Percentiles rank a stretch among this genome's conserved stretches.
Evolutionary conservation across 2,113 vertebrate species (phyloP).

Genomic region (Origma solitaria): DNA sequence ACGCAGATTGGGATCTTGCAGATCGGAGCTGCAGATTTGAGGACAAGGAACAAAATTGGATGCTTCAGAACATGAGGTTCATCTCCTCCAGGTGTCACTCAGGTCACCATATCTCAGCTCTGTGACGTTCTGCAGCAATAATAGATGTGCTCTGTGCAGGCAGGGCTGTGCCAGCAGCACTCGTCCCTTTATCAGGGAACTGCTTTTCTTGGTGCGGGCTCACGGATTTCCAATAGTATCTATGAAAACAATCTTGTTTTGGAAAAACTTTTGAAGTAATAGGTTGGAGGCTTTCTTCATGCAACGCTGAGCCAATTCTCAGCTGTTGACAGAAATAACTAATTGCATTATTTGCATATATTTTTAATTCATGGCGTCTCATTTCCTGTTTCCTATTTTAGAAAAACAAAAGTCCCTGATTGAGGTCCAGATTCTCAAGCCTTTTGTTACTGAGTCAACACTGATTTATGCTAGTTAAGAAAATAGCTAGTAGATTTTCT

Average conservation of each 20-base stretch:
- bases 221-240: background rate
- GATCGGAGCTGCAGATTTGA: background rate
- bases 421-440: background rate
- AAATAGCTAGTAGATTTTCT: fast-evolving
- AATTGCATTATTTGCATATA: background rate
- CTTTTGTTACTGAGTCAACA: background rate
- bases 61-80: background rate
- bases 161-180: background rate
- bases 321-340: background rate
- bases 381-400: background rate
- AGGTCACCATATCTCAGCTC: background rate
- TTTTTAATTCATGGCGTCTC: background rate
- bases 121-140: background rate
- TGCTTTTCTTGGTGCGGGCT: background rate
- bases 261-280: background rate
- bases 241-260: background rate
- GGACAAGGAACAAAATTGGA: background rate
- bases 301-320: background rate
- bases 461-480: background rate
- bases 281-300: background rate
- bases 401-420: background rate
- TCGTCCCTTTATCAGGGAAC: background rate
- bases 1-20: background rate
- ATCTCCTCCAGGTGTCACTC: background rate
- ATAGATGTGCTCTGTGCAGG: background rate